A percentile compares a stretch with the other conserved stretches of the same genome.
phyloP scores from a whole-genome alignment of 2,113 vertebrate genomes.

The Pimephales promelas region DNA sequence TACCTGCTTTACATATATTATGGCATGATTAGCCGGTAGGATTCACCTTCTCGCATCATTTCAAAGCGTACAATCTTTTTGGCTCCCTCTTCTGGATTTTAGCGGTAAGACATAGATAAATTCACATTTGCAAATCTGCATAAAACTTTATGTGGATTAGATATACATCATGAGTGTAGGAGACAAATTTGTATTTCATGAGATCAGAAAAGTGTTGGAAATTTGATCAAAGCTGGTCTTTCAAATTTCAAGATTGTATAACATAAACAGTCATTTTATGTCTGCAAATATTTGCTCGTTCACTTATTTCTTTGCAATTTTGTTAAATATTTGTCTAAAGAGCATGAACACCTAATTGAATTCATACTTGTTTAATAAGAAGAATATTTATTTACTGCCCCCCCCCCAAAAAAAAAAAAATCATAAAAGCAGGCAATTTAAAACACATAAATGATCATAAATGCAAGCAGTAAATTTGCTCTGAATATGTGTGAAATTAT shows the following conservation, averaged over 20 bases:
- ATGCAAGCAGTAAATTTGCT: neutral
- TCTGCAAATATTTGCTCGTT: neutral
- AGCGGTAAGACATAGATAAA: neutral
- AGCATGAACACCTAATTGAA: neutral
- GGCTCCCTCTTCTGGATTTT: conserved; percentile 17
- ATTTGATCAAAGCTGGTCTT: neutral
- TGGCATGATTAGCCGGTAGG: neutral
- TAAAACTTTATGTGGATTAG: neutral
- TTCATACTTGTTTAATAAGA: neutral
- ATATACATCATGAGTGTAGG: neutral
- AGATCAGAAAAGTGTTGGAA: neutral
- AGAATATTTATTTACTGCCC: neutral
- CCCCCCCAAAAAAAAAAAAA: too few relatives aligned
- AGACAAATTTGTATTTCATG: neutral
- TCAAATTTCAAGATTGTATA: neutral
- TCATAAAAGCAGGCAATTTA: neutral
- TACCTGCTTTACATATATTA: neutral
- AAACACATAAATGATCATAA: neutral
- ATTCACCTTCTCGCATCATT: neutral
- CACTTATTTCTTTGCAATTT: neutral
- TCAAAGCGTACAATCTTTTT: neutral
- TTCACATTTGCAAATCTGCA: neutral
- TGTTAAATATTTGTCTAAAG: neutral
- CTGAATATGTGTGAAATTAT: neutral
- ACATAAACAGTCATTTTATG: neutral